Evolutionary conservation across 2,888 invertebrate genomes (phyloP).

Genomic region (Hydriomena furcata): DNA sequence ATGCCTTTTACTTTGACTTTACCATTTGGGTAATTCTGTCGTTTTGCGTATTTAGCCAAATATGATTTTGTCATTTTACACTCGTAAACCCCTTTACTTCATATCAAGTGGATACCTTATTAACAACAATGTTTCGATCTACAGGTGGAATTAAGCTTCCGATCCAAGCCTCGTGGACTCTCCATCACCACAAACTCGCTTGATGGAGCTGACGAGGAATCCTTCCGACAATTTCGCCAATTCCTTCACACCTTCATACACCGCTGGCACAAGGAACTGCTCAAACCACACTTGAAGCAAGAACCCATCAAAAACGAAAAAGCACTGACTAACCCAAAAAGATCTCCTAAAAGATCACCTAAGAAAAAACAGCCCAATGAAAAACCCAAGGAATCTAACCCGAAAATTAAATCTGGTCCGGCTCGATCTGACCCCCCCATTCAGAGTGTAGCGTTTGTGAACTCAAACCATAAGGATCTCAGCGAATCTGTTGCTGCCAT

Average conservation of each 20-base stretch:
- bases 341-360: background rate
- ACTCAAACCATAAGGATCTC: slow-evolving; percentile 14
- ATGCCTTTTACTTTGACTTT: no score
- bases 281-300: slow-evolving; percentile 4
- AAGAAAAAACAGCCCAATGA: background rate
- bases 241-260: slow-evolving; percentile 44
- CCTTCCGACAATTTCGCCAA: slow-evolving; percentile 51
- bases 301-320: background rate
- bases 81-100: no score
- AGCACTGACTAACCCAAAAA: background rate
- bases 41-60: no score
- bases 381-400: background rate
- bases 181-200: slow-evolving; percentile 2
- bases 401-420: background rate
- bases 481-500: slow-evolving; percentile 6
- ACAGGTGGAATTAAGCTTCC: slow-evolving; percentile 21
- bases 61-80: no score
- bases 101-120: no score
- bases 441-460: slow-evolving; percentile 12
- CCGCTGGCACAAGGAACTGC: slow-evolving; percentile 15
- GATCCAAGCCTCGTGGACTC: slow-evolving; percentile 8
- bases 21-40: no score
- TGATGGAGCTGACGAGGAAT: slow-evolving; percentile 8
- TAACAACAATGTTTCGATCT: background rate
- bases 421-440: background rate